Evolutionary conservation across 2,113 vertebrate genomes (phyloP), one percentile per base, ranked within the genome.

Genomic region (Raja brachyura): DNA sequence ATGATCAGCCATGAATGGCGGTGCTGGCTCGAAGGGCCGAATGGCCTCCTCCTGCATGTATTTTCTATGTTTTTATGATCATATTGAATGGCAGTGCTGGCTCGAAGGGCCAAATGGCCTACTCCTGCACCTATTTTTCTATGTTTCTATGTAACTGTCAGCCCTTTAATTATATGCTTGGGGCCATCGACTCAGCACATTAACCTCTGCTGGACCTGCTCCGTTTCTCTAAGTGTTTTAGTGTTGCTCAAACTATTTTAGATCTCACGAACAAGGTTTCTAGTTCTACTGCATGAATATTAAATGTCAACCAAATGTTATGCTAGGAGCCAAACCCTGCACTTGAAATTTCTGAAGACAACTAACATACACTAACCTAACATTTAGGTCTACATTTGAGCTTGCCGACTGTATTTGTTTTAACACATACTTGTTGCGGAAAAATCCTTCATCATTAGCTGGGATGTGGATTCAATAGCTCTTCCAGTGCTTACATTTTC

Each of bases 271-370:
- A 88, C 59, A 88, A 88, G 13, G 56, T 28, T n/a, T 1, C 14
- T 63, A 59, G 59, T 33, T 63, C 18, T 16, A 16, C 59, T 88
- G 83, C 56, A n/a, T 66, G 59, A 18, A 16, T 88, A 63, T 88
- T 88, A 88, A 88, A 88, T 88, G 83, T 88, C 83, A 88, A 88
- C 25, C 13, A 63, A 66, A 73, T 63, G 63, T 63, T 63, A 61
- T 66, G 83, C 83, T 31, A 63, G 59, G 59, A 88, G 59, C 0
- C 83, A 88, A 14, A 88, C 13, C 0, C 39, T 88, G 28, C n/a
- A 88, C 3, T 63, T 88, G 28, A 63, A 88, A 63, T 66, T 56
- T 88, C 83, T 66, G 28, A 88, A 88, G 83, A 18, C 39, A 31
- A 56, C 54, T 10, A 61, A 28, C 14, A 59, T 86, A 85, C 56